Evolutionary conservation across 1,140 invertebrate species (phyloP), one percentile per base, ranked within the genome.

Genomic region (Trichonephila clavata): DNA sequence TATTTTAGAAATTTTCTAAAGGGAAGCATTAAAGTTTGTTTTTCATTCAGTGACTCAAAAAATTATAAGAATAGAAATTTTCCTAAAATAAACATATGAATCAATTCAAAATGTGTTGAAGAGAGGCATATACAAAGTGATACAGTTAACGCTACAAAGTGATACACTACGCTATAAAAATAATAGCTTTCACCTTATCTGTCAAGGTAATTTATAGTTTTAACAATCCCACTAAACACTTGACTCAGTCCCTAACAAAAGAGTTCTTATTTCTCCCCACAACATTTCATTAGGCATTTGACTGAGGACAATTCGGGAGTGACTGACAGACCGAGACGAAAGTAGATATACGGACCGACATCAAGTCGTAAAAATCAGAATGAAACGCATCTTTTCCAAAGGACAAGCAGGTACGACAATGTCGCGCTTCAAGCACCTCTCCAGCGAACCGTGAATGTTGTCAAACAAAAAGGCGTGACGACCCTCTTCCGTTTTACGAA

Each of bases 321-420:
- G 63, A 16, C 39, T 32, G 86, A 21, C 86, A 68, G 86, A 88
- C 32, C 86, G 86, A 65, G 32, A 77, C 71, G 71, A 39, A 2
- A 77, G 32, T 14, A 71, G 65, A 77, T 18, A 77, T 32, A 77
- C 71, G 71, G 43, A 88, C 86, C 63, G 86, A 88, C 86, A 71
- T 50, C 61, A 63, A 88, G 21, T 65, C 86, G 63, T 88, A 88
- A 88, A 68, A 88, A 88, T 63, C 61, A 88, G 86, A 32, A 63
- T 68, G 63, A 27, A 71, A 88, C 32, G 86, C 43, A 43, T 43
- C 86, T 39, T 88, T 39, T 50, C 63, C 27, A 20, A 77, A 77
- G n/a, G 65, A 68, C 65, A 68, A 68, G 65, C 65, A 63, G 10
- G 60, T 27, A 63, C 63, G 27, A 27, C 27, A 71, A 50, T 88